Base-by-base conservation (phyloP, 2,888 invertebrate genomes). In the Aphidoletes aphidimyza region DNA sequence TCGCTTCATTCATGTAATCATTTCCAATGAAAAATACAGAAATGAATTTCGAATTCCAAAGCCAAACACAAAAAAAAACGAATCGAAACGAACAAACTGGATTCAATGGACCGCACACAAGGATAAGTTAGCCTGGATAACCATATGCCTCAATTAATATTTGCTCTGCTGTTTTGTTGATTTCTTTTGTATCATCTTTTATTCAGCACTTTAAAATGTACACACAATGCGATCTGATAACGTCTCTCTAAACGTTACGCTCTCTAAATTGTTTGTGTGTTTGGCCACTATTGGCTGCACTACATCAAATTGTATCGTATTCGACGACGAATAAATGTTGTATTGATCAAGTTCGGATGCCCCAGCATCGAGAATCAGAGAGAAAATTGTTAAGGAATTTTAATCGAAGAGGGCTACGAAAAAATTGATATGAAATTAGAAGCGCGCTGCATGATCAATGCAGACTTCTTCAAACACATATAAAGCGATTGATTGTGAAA, bases 141-240 rank as follows among this genome's bases (percentile, higher is more conserved):
- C 69, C 69, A 34, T 69, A 30, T 69, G 69, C 69, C 34, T 69
- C 69, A 69, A 69, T 69, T 69, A 69, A 69, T 69, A 69, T 69
- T 69, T 69, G 69, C 34, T 69, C 69, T 69, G 69, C 14, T 30
- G 69, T 30, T 69, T 69, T 69, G 22, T 54, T 54, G 54, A 54
- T 54, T 69, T 69, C 69, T 69, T 69, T 69, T 69, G 69, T 69
- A 30, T 69, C 69, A 69, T 69, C 69, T 69, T 69, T 69, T 69
- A 69, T 69, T 69, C 69, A 69, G 69, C 30, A 34, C 69, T 26
- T 26, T n/a, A n/a, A n/a, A 69, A 69, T 30, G 17, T 69, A 14
- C 14, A 30, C 14, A 30, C 30, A 30, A 11, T 30, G 14, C 30
- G 69, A 69, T 30, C 34, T 69, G 34, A 69, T n/a, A n/a, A n/a